Evolutionary conservation across 2,113 vertebrate genomes (phyloP).

Genomic region (Tupaia tana): DNA sequence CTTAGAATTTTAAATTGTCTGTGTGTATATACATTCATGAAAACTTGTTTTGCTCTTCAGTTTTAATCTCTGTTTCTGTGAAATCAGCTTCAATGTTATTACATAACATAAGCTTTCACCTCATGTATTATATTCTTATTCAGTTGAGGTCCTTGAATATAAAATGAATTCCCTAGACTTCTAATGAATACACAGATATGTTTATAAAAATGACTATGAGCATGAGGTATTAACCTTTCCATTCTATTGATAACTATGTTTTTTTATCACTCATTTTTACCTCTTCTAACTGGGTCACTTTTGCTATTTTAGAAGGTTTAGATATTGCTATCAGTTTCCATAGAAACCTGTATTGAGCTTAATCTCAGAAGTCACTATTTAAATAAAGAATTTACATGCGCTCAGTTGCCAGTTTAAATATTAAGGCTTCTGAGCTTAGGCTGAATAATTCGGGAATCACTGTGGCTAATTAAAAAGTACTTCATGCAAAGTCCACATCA

Average conservation of each 20-base stretch:
- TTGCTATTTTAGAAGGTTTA: conserved; percentile 66
- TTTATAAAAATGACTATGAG: conserved; percentile 50
- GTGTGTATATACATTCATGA: neutral
- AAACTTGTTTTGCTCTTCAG: neutral
- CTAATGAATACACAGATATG: conserved; percentile 32
- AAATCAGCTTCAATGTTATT: neutral
- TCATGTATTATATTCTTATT: neutral
- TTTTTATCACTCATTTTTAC: conserved; percentile 56
- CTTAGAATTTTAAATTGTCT: neutral
- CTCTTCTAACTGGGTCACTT: conserved; percentile 63
- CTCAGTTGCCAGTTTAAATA: conserved; percentile 47
- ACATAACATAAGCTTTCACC: neutral
- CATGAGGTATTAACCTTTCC: conserved; percentile 61
- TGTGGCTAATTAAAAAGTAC: conserved; percentile 72
- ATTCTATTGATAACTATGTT: conserved; percentile 31
- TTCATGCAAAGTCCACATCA: conserved; percentile 59
- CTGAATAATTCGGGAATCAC: conserved; percentile 65
- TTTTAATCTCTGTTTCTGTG: neutral
- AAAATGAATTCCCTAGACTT: conserved; percentile 20
- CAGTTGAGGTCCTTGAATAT: neutral
- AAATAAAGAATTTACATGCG: conserved; percentile 57
- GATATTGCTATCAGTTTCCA: conserved; percentile 62
- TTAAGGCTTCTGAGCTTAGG: conserved; percentile 49
- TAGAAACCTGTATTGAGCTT: conserved; percentile 71
- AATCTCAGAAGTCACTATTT: conserved; percentile 67